A percentile compares a stretch with the other conserved stretches of the same genome.
Conservation (phyloP, 2,797 vertebrate genomes). For the Sylvia borin region DNA sequence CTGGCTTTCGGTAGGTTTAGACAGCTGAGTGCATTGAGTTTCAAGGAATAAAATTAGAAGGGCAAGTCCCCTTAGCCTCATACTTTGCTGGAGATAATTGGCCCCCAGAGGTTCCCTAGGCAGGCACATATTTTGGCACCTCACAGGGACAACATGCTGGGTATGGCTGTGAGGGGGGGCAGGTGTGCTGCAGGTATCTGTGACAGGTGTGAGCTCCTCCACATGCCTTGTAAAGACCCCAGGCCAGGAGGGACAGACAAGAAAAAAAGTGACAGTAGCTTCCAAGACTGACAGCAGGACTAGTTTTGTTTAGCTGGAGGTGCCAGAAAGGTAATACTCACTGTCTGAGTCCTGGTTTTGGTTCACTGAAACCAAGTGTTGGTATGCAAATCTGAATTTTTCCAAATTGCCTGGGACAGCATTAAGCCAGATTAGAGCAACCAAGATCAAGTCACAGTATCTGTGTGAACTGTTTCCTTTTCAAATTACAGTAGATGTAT, state of each 20-base stretch:
- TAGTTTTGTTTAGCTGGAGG: neutral
- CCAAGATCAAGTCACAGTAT: neutral
- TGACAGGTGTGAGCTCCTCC: neutral
- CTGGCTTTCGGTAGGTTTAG: neutral
- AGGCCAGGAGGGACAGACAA: neutral
- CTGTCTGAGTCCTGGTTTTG: neutral
- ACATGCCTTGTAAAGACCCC: neutral
- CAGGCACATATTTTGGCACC: neutral
- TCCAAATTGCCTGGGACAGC: neutral
- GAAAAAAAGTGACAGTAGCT: neutral
- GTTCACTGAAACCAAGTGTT: neutral
- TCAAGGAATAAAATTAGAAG: neutral
- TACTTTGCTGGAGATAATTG: neutral
- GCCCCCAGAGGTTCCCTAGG: neutral
- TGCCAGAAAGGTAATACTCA: neutral
- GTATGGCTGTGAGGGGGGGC: neutral
- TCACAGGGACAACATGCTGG: neutral
- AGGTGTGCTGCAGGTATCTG: neutral
- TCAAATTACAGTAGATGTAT: neutral
- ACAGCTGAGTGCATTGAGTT: neutral
- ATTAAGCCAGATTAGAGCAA: neutral
- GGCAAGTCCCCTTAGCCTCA: fast-evolving
- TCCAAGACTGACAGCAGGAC: neutral
- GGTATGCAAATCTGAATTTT: neutral
- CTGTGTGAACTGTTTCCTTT: neutral